Evolutionary conservation across 2,888 invertebrate species (phyloP).

Genomic region (Apomyelois bistriatella): DNA sequence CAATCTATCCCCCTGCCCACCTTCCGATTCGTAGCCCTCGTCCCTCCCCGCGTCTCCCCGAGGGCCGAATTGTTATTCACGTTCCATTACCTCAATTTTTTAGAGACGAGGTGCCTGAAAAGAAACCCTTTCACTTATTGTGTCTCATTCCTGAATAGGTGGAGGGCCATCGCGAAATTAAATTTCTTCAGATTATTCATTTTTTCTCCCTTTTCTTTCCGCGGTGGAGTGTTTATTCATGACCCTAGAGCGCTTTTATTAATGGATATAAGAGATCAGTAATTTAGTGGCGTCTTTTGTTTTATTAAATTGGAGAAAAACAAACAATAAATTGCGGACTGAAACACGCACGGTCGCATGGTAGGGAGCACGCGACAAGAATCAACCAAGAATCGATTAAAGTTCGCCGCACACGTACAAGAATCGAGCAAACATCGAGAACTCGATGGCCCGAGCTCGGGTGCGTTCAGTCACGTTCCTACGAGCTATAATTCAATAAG

Average conservation of each 20-base stretch:
- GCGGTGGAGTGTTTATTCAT: slow-evolving; percentile 35
- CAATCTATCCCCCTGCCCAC: slow-evolving; percentile 61
- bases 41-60: slow-evolving; percentile 30
- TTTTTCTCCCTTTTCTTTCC: slow-evolving; percentile 33
- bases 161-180: slow-evolving; percentile 61
- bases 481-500: slow-evolving; percentile 68
- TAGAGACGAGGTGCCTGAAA: slow-evolving; percentile 70
- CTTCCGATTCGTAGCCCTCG: slow-evolving; percentile 30
- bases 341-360: slow-evolving; percentile 33
- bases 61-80: slow-evolving; percentile 76
- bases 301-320: slow-evolving; percentile 18
- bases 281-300: slow-evolving; percentile 14
- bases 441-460: slow-evolving; percentile 51
- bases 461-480: slow-evolving; percentile 53
- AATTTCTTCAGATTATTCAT: slow-evolving; percentile 62
- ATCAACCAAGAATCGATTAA: slow-evolving; percentile 64
- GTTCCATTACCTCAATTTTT: slow-evolving; percentile 79
- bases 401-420: slow-evolving; percentile 56
- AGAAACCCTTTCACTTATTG: slow-evolving; percentile 75
- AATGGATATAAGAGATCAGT: slow-evolving; percentile 21
- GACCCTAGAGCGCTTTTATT: slow-evolving; percentile 21
- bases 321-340: slow-evolving; percentile 34
- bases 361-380: slow-evolving; percentile 41
- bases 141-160: slow-evolving; percentile 66
- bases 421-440: slow-evolving; percentile 61